Base-by-base conservation (phyloP, 2,113 vertebrate genomes). In the Ammodytes dubius region DNA sequence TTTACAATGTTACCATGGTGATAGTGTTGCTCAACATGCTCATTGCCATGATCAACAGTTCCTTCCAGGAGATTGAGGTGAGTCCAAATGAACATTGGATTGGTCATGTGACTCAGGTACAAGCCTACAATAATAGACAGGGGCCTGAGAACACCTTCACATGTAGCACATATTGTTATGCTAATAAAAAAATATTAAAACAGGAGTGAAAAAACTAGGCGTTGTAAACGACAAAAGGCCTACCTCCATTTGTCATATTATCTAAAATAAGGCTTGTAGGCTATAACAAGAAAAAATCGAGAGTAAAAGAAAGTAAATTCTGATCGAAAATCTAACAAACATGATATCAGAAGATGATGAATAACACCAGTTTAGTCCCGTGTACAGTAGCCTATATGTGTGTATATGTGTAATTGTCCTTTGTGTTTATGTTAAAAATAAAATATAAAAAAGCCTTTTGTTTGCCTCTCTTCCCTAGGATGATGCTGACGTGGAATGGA, bases 51-150 rank as follows among this genome's bases (percentile, higher is more conserved):
- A 99, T 99, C 87, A 99, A 99, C 95, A 99, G 95, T 70, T 99
- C 98, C 46, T 99, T 98, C 93, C 98, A 99, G 92, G 98, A 99
- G 94, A 99, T 99, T 68, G 98, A 99, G 98, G 98, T 99, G 95
- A 72, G 79, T 79, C 65, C 49, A 59, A 53, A 27, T 27, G 27
- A 75, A 67, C 0, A 3, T 6, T 37, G 11, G 77, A 40, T 64
- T 27, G 45, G 39, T 60, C 35, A 43, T 17, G 6, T 74, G 40
- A 42, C 42, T 60, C 58, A 72, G 42, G 64, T 49, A 13, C 6
- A 67, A 35, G 13, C 14, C 60, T 35, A 52, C 65, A 73, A 39
- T 61, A 37, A 14, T 35, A 27, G 54, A 60, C 10, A 39, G 19
- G 6, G 2, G 37, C n/a, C 4, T 54, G 37, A 19, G 8, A 42